Evolutionary conservation across 2,113 vertebrate species (phyloP).

Genomic region (Apus apus): DNA sequence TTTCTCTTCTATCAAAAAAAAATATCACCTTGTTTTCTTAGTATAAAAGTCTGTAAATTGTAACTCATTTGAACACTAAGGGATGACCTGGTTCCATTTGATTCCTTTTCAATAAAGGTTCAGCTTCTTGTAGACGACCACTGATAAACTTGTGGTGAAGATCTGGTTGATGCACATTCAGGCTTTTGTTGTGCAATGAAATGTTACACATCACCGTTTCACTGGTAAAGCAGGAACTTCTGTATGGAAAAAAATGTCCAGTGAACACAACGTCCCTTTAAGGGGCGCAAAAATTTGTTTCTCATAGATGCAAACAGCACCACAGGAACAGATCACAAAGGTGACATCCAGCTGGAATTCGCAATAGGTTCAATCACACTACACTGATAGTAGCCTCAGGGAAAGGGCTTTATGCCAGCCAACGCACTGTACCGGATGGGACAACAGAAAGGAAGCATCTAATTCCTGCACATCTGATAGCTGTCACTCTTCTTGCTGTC

Average conservation of each 20-base stretch:
- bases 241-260: background rate
- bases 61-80: background rate
- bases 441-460: background rate
- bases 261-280: background rate
- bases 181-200: rapidly evolving
- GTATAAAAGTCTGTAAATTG: constrained; percentile 37
- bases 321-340: background rate
- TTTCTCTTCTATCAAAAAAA: constrained; percentile 31
- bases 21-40: background rate
- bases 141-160: background rate
- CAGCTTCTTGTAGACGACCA: background rate
- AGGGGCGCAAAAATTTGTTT: background rate
- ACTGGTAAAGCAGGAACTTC: background rate
- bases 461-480: background rate
- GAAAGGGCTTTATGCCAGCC: background rate
- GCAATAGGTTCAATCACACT: background rate
- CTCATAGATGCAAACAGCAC: background rate
- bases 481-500: background rate
- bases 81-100: background rate
- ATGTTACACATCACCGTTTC: background rate
- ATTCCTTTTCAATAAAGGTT: background rate
- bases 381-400: background rate
- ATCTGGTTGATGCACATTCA: background rate
- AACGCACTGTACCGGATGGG: background rate
- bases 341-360: background rate